Evolutionary conservation across 2,113 vertebrate species (phyloP), one percentile per base, ranked within the genome.

Genomic region (Coracopsis vasa): DNA sequence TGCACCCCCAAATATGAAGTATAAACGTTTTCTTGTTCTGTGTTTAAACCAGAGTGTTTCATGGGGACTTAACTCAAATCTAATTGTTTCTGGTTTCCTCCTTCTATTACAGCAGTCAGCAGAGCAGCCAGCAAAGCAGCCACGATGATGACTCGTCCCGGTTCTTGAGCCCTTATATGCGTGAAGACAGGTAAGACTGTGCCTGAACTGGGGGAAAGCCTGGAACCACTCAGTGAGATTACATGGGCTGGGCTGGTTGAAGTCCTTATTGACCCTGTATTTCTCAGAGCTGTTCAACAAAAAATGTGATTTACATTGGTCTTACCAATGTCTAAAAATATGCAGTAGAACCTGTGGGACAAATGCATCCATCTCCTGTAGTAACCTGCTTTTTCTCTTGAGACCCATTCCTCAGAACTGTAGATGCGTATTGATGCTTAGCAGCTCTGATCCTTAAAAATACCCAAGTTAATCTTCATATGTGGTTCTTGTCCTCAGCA

Each of bases 101-200:
- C 58, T 31, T 86, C 3, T 35, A 35, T 86, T 95, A 7, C 97
- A 99, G 98, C 98, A 98, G 98, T 64, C 98, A 98, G 84, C 99
- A 99, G 94, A 99, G 99, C 95, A 99, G 99, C 96, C 99, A 98
- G 95, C 99, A 99, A 58, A 99, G 98, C 96, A 99, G 99, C 98
- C 99, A 99, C 12, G 99, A 99, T 0, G 99, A 99, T 15, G 99
- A 99, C 69, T 80, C 92, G 0, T 96, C 95, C 54, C 98, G 99
- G 17, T 98, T 99, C 98, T 88, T 99, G 98, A 99, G 98, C 94
- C 99, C 99, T 45, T 95, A 92, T 18, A 77, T 83, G 45, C 89
- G 93, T 3, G 98, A 99, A 80, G 98, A 99, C 97, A 98, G 98
- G 99, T 99, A 80, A 94, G 96, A 92, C 25, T 16, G 4, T 1